A percentile compares a stretch with the other conserved stretches of the same genome.
phyloP scores from a whole-genome alignment of 2,888 invertebrate species.

The Phasia obesa region DNA sequence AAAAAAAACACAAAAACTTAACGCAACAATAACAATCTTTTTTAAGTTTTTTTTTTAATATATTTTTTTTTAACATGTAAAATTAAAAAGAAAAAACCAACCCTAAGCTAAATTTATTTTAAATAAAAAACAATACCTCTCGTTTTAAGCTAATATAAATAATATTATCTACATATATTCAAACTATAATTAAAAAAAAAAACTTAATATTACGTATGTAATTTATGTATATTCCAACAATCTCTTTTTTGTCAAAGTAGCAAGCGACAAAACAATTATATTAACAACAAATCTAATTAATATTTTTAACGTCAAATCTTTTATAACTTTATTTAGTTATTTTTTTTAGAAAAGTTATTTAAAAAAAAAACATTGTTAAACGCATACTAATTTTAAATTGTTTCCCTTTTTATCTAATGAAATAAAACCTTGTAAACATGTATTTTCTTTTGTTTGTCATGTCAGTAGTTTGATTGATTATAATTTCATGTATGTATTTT shows the following conservation, averaged over 20 bases:
- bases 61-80: conserved; percentile 35
- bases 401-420: not conserved
- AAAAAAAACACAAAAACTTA: conserved; percentile 59
- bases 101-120: conserved; percentile 62
- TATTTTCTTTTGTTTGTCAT: conserved; percentile 10
- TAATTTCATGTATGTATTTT: conserved; percentile 26
- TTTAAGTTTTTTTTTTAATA: conserved; percentile 56
- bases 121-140: conserved; percentile 55
- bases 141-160: conserved; percentile 57
- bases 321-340: no score
- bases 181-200: conserved; percentile 40
- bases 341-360: not conserved
- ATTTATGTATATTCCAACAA: conserved; percentile 50
- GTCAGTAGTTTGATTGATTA: no score
- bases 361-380: not conserved
- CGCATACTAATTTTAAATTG: not conserved
- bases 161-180: conserved; percentile 18
- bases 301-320: not conserved
- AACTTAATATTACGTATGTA: conserved; percentile 45
- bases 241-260: conserved; percentile 33
- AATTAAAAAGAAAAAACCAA: conserved; percentile 12
- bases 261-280: conserved; percentile 30
- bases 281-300: conserved; percentile 9
- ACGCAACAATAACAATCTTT: conserved; percentile 69
- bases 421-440: not conserved